phyloP scores from a whole-genome alignment of 1,140 invertebrate species.

The Nomia melanderi region DNA sequence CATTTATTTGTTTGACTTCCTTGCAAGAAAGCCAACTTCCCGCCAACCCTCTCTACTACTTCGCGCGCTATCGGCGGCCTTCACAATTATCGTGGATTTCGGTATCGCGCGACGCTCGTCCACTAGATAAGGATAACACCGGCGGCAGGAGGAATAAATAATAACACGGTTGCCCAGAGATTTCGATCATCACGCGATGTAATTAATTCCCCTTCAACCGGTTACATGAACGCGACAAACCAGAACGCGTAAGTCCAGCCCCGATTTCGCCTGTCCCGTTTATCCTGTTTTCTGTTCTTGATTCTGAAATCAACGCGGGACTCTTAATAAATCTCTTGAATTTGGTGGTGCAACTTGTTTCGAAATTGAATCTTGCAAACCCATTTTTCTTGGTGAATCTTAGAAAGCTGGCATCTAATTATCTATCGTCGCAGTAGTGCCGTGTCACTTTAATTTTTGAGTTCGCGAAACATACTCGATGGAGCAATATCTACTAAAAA shows the following conservation, averaged over 20 bases:
- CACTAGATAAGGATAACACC: slow-evolving; percentile 12
- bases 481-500: no score
- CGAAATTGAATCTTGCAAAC: no score
- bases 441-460: no score
- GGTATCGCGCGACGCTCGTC: slow-evolving; percentile 16
- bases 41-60: not conserved
- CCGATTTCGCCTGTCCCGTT: no score
- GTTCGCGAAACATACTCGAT: no score
- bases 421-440: no score
- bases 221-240: slow-evolving; percentile 3
- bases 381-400: no score
- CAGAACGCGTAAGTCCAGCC: slow-evolving; percentile 4
- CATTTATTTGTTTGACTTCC: slow-evolving; percentile 66
- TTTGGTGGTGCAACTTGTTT: no score
- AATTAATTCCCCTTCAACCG: slow-evolving; percentile 30
- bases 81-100: slow-evolving; percentile 39
- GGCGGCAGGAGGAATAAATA: slow-evolving; percentile 25
- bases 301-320: no score
- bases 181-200: slow-evolving; percentile 47
- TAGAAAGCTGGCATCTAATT: no score
- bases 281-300: no score
- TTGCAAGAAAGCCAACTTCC: slow-evolving; percentile 58
- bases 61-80: not conserved
- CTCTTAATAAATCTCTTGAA: no score
- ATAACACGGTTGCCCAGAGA: slow-evolving; percentile 25